Conservation (phyloP, 2,797 vertebrate species). For the Phataginus tetradactyla region DNA sequence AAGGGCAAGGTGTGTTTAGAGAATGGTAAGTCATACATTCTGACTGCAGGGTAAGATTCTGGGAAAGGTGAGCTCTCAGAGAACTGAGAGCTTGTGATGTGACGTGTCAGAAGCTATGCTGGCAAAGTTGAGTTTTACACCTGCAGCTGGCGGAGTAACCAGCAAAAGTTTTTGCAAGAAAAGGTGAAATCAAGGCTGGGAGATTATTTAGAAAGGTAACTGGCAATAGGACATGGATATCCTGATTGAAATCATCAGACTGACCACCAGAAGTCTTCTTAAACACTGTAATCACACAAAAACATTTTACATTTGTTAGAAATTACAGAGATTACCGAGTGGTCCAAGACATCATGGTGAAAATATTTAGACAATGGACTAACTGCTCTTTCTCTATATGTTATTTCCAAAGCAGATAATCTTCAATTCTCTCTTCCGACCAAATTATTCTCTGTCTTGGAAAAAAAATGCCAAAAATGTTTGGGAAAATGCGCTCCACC, state of each 20-base stretch:
- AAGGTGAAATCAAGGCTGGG: not conserved
- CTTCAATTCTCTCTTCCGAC: conserved; percentile 44
- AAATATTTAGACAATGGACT: conserved; percentile 72
- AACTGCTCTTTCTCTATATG: conserved; percentile 60
- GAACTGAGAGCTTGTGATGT: not conserved
- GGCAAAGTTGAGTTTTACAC: not conserved
- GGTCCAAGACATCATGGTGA: conserved; percentile 56
- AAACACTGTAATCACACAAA: conserved; percentile 31
- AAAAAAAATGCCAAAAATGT: conserved; percentile 73
- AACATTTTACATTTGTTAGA: conserved; percentile 72
- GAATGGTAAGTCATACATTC: not conserved
- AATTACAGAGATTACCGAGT: conserved; percentile 66
- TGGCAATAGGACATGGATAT: not conserved
- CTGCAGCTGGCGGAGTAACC: not conserved
- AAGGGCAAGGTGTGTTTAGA: not conserved
- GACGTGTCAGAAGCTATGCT: not conserved
- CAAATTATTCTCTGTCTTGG: conserved; percentile 59
- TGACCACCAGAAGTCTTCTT: not conserved
- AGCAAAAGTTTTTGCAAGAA: not conserved
- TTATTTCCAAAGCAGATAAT: conserved; percentile 75
- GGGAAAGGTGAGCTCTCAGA: not conserved
- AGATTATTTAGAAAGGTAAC: conserved; percentile 11
- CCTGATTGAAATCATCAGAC: not conserved
- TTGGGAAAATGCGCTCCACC: conserved; percentile 70
- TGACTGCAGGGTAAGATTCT: not conserved